These are phyloP conservation scores for Lophura nycthemera DNA, from an alignment of 2,113 vertebrate species.

Conservation along the genomic window DNA sequence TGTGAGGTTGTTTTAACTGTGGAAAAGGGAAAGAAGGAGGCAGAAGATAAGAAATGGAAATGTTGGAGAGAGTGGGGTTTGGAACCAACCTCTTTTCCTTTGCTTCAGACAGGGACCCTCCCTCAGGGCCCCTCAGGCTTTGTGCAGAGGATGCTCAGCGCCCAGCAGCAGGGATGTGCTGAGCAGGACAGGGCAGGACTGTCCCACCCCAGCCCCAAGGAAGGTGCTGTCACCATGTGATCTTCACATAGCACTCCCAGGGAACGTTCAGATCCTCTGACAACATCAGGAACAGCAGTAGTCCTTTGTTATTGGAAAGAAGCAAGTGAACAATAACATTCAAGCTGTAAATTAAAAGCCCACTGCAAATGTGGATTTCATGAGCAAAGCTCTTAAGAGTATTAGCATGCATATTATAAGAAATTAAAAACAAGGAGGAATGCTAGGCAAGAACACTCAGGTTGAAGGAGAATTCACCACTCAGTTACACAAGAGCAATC, in stretches of 20 bases:
- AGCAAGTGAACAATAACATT: not conserved
- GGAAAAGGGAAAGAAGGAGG: not conserved
- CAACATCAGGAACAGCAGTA: not conserved
- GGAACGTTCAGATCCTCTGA: not conserved
- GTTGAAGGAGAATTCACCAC: conserved; percentile 1
- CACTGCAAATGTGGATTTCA: conserved; percentile 23
- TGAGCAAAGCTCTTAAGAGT: conserved; percentile 11
- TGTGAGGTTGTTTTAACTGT: not conserved
- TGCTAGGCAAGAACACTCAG: not conserved
- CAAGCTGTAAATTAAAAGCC: conserved; percentile 58
- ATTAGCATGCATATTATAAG: conserved; percentile 30
- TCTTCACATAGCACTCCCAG: not conserved
- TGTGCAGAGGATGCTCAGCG: not conserved
- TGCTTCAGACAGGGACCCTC: not conserved
- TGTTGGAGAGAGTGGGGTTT: not conserved
- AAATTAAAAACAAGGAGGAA: conserved; percentile 57
- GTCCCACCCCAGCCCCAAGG: not conserved
- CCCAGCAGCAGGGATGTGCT: not conserved
- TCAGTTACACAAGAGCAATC: conserved; percentile 2
- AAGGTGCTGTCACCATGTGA: rapidly evolving
- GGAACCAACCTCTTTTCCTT: not conserved
- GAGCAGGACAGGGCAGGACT: rapidly evolving
- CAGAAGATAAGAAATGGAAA: not conserved
- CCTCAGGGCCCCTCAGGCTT: not conserved
- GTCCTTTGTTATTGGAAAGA: conserved; percentile 14